These are phyloP conservation scores for Papilio gigon DNA, from an alignment of 2,888 invertebrate species.

Conservation along the genomic window DNA sequence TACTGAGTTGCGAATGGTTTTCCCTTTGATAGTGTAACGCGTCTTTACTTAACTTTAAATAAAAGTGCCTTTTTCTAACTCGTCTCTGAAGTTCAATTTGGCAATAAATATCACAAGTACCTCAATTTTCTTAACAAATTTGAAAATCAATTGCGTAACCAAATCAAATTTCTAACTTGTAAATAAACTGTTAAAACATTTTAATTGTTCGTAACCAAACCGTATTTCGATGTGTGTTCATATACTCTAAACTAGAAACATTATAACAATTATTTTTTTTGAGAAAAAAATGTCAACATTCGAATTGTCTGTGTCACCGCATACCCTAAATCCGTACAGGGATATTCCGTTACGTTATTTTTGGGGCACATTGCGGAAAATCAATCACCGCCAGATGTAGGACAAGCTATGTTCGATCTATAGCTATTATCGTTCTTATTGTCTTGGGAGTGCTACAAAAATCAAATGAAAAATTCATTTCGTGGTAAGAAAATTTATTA, in stretches of 20 bases:
- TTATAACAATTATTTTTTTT: not conserved
- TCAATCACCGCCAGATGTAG: slow-evolving; percentile 40
- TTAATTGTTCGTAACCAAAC: no score
- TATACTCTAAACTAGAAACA: not conserved
- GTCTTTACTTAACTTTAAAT: no score
- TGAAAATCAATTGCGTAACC: no score
- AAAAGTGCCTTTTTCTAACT: no score
- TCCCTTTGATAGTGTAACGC: no score
- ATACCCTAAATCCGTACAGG: slow-evolving; percentile 4
- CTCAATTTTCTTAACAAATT: no score
- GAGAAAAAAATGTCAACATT: slow-evolving; percentile 2
- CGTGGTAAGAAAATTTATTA: not conserved
- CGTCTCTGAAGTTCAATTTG: no score
- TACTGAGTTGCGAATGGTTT: no score
- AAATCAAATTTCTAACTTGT: no score
- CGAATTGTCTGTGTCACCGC: not conserved
- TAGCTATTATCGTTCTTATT: slow-evolving; percentile 30
- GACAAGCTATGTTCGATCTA: slow-evolving; percentile 34
- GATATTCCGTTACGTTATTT: slow-evolving; percentile 31
- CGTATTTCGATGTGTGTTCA: not conserved
- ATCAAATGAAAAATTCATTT: slow-evolving; percentile 1
- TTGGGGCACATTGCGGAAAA: slow-evolving; percentile 33
- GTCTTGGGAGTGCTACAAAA: slow-evolving; percentile 32
- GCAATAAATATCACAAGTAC: no score
- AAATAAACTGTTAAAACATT: no score